phyloP scores from a whole-genome alignment of 2,888 invertebrate species.

The Caenorhabditis sp. region DNA sequence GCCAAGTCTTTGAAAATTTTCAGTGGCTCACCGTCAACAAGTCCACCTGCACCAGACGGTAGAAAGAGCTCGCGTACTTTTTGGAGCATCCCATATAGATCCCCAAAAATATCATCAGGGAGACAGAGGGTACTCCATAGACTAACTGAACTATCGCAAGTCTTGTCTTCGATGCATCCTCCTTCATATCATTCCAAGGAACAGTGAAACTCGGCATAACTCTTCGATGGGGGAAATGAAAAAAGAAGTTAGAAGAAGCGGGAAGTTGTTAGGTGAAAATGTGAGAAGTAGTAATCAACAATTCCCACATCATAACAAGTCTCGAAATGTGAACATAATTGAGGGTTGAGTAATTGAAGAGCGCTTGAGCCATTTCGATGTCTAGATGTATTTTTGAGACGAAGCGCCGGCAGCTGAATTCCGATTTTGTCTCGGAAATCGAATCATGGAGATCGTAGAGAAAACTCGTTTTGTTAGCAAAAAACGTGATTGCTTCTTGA shows the following conservation, averaged over 20 bases:
- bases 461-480: no score
- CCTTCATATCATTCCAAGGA: background rate
- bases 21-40: background rate
- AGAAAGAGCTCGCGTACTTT: conserved; percentile 28
- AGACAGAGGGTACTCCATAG: conserved; percentile 22
- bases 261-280: background rate
- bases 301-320: background rate
- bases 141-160: conserved; percentile 13
- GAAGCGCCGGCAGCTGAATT: no score
- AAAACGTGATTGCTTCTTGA: no score
- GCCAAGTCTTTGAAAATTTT: background rate
- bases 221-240: no score
- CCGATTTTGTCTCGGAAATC: no score
- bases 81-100: conserved; percentile 21
- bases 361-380: no score
- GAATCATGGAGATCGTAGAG: no score
- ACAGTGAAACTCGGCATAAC: background rate
- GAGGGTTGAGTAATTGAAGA: background rate
- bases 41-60: conserved; percentile 36
- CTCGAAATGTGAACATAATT: background rate
- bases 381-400: no score
- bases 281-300: conserved; percentile 1
- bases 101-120: background rate
- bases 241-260: background rate
- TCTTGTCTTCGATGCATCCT: background rate